Conservation (phyloP, 1,140 invertebrate genomes). For the Listronotus bonariensis region DNA sequence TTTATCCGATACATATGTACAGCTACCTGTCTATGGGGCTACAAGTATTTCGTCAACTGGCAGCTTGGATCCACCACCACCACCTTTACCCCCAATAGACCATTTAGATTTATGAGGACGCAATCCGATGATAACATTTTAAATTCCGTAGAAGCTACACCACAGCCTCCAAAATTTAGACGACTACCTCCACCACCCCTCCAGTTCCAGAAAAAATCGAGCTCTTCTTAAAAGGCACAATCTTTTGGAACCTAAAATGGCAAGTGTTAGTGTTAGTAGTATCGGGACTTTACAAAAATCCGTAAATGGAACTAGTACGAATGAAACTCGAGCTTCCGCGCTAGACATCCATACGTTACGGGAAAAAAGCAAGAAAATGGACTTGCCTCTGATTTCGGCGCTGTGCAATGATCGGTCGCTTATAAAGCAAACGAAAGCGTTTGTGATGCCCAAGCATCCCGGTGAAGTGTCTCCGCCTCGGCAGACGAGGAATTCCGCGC, state of each 20-base stretch:
- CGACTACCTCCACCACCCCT: slow-evolving; percentile 75
- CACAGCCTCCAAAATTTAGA: slow-evolving; percentile 65
- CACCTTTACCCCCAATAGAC: slow-evolving; percentile 60
- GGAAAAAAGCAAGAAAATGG: slow-evolving; percentile 85
- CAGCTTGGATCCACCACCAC: slow-evolving; percentile 64
- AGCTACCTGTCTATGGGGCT: slow-evolving; percentile 66
- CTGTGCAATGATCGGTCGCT: slow-evolving; percentile 86
- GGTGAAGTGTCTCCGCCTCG: slow-evolving; percentile 46
- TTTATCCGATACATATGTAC: slow-evolving; percentile 71
- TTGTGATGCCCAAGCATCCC: slow-evolving; percentile 72
- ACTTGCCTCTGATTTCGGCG: slow-evolving; percentile 85
- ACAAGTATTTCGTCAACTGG: slow-evolving; percentile 60
- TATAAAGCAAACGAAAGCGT: slow-evolving; percentile 83
- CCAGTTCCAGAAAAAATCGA: slow-evolving; percentile 47
- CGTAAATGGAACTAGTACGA: slow-evolving; percentile 10
- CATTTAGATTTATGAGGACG: slow-evolving; percentile 66
- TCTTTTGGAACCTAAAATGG: slow-evolving; percentile 23
- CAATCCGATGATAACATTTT: slow-evolving; percentile 80
- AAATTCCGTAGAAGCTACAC: slow-evolving; percentile 58
- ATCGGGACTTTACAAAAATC: slow-evolving; percentile 3
- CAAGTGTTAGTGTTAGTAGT: slow-evolving; percentile 27
- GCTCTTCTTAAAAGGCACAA: slow-evolving; percentile 33
- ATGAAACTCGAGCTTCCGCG: slow-evolving; percentile 50
- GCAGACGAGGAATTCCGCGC: slow-evolving; percentile 43
- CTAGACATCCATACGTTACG: slow-evolving; percentile 80